Evolutionary conservation across 2,797 vertebrate genomes (phyloP).

Genomic region (Rhinogobio ventralis): DNA sequence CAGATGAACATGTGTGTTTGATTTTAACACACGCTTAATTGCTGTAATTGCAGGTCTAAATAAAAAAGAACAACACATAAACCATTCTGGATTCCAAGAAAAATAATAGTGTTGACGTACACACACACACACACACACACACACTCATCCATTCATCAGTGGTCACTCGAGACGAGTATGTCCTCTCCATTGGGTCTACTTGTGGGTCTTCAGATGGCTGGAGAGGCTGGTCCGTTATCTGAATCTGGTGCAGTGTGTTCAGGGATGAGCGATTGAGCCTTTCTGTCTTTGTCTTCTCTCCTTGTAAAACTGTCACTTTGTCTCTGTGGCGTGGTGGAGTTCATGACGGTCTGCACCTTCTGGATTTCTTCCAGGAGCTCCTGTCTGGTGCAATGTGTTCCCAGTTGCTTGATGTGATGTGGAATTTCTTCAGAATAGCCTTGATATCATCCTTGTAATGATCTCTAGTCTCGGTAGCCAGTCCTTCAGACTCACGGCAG

Average conservation of each 20-base stretch:
- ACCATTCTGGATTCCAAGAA: background rate
- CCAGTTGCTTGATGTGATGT: background rate
- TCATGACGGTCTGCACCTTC: background rate
- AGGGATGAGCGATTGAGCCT: background rate
- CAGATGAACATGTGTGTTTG: constrained; percentile 13
- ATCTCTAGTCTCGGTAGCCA: too few species aligned
- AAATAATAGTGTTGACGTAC: background rate
- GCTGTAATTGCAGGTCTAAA: constrained; percentile 6
- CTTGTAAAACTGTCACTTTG: background rate
- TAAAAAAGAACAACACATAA: background rate
- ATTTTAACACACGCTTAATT: constrained; percentile 5
- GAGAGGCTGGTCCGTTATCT: rapidly evolving
- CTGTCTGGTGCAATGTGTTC: background rate
- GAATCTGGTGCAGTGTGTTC: background rate
- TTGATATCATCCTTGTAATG: background rate
- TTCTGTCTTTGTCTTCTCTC: constrained; percentile 1
- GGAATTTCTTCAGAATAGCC: background rate
- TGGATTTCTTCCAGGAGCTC: background rate
- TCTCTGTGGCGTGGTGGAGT: rapidly evolving
- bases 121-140: too few species aligned
- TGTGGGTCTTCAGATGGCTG: background rate
- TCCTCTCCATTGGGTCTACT: background rate
- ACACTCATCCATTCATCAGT: too few species aligned
- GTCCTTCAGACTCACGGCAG: too few species aligned
- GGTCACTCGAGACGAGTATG: background rate